phyloP scores from a whole-genome alignment of 1,140 invertebrate species.

The Andrena cerasifolii region DNA sequence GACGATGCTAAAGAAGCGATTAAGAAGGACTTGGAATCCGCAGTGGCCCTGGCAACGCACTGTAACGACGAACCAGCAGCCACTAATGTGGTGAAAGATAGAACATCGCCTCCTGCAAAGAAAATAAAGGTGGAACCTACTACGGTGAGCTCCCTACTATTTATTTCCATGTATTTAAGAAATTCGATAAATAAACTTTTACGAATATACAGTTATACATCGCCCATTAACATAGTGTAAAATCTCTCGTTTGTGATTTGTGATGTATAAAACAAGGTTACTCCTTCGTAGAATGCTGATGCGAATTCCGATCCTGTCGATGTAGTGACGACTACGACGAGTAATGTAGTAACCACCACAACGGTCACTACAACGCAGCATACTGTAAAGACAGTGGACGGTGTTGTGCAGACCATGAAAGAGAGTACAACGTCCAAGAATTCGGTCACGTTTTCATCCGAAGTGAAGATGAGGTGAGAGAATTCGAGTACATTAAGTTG shows the following conservation, averaged over 20 bases:
- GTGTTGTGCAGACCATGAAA: slow-evolving; percentile 75
- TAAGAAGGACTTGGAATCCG: slow-evolving; percentile 84
- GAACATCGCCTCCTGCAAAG: slow-evolving; percentile 61
- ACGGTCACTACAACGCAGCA: slow-evolving; percentile 77
- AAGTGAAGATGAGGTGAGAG: slow-evolving; percentile 71
- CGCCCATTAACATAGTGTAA: slow-evolving; percentile 46
- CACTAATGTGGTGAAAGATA: slow-evolving; percentile 74
- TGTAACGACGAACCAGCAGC: slow-evolving; percentile 80
- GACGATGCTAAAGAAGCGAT: slow-evolving; percentile 83
- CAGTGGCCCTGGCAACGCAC: slow-evolving; percentile 83
- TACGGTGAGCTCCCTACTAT: slow-evolving; percentile 45
- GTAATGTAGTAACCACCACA: slow-evolving; percentile 73
- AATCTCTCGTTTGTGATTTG: slow-evolving; percentile 62
- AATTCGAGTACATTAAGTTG: not conserved
- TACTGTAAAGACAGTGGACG: slow-evolving; percentile 76
- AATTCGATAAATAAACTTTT: too few species aligned
- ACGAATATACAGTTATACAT: too few species aligned
- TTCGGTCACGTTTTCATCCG: slow-evolving; percentile 66
- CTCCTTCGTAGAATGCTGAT: slow-evolving; percentile 75
- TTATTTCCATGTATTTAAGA: not conserved
- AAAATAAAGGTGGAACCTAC: slow-evolving; percentile 72
- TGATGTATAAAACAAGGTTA: not conserved
- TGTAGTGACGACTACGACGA: slow-evolving; percentile 67
- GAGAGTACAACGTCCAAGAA: slow-evolving; percentile 70
- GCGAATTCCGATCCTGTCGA: slow-evolving; percentile 62